Base-by-base conservation (phyloP, 2,888 invertebrate species). In the Drosophila testacea region DNA sequence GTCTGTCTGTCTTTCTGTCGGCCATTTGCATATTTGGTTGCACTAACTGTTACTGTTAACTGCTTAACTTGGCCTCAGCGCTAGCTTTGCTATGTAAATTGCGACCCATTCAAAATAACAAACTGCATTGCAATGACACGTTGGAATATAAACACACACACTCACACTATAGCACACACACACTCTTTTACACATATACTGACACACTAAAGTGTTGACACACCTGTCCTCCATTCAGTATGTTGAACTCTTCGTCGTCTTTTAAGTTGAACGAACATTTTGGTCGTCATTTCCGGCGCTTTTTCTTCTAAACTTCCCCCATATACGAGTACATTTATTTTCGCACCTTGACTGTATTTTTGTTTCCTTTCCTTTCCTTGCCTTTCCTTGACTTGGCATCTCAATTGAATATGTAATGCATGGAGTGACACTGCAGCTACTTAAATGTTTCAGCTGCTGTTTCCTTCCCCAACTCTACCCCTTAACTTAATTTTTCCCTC, bases 21-120 rank as follows among this genome's bases (percentile, higher is more conserved):
- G 67, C 67, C 56, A 83, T 82, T 82, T 82, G 84, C 82, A 82
- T 82, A 83, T 74, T 77, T 74, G 57, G 71, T 36, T 60, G 71
- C 74, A 67, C 57, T 64, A 66, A 67, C 67, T 61, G 73, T 50
- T 55, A 69, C 65, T 46, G 69, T 59, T 66, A 69, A 64, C 59
- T 69, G 62, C 70, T 64, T 56, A 55, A 60, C 67, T 46, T 65
- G 47, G 60, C 44, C 68, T 51, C 46, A 57, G 52, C 52, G 47
- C 30, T 27, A 50, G 67, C 75, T 78, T 78, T 70, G 80, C 75
- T 47, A 83, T 83, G 80, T 72, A 80, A 81, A 80, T 81, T 41
- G 80, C 68, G 66, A 34, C 48, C 66, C 69, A 74, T 74, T 74
- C 56, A 61, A 38, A 68, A 66, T 68, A 80, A 77, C 69, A 63